These are phyloP conservation scores for Apantesis nais DNA, from an alignment of 2,888 invertebrate genomes.

Conservation along the genomic window DNA sequence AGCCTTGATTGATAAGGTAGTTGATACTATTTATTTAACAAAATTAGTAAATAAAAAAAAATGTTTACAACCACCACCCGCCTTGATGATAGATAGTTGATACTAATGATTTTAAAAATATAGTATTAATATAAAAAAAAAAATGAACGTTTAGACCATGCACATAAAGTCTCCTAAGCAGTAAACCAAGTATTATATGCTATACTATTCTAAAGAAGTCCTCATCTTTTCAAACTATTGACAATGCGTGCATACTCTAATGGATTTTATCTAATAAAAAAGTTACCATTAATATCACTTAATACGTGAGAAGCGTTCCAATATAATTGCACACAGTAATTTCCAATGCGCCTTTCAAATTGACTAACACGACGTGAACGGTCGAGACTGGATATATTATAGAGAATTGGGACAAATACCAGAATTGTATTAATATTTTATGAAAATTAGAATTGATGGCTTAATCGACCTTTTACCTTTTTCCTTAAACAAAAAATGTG, in stretches of 20 bases:
- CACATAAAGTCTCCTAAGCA: no score
- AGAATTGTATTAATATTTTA: conserved; percentile 29
- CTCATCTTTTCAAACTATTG: neutral
- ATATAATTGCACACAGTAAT: conserved; percentile 34
- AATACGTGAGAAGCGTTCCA: conserved; percentile 43
- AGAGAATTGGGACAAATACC: conserved; percentile 27
- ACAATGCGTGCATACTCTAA: neutral
- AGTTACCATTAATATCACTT: conserved; percentile 26
- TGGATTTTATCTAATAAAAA: conserved; percentile 8
- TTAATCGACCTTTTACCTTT: conserved; percentile 11
- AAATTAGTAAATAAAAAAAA: no score
- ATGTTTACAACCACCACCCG: no score
- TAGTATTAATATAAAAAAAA: no score
- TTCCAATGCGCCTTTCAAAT: conserved; percentile 23
- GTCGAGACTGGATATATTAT: conserved; percentile 34
- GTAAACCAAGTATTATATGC: no score
- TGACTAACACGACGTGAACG: conserved; percentile 21
- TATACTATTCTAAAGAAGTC: no score
- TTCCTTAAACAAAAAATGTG: no score
- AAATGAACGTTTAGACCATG: no score
- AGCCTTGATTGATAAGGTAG: no score
- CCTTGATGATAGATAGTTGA: no score
- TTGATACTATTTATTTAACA: no score
- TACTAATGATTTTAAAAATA: no score
- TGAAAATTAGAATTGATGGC: conserved; percentile 24